Base-by-base conservation (phyloP, 2,888 invertebrate species). In the Xestia c-nigrum region DNA sequence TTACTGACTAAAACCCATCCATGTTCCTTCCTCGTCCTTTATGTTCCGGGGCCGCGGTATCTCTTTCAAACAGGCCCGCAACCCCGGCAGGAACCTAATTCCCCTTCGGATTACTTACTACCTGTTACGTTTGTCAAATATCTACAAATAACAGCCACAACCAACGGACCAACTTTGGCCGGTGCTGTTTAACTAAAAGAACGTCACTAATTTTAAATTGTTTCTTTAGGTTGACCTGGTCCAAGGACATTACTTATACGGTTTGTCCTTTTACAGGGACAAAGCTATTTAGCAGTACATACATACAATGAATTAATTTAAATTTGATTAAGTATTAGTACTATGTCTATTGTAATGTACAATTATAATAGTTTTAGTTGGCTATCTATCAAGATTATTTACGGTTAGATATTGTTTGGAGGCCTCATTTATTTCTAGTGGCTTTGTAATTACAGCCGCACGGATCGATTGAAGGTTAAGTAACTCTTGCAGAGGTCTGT, bases 261-360 rank as follows among this genome's bases (percentile, higher is more conserved):
- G 40, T 0, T 19, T 9, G 50, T 68, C 83, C 82, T 64, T 68
- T 46, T 46, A 12, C 1, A 81, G 47, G 7, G 0, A 46, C 78
- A 55, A 43, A 40, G 3, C 24, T 1, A 57, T 59, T 68, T 21
- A 57, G 21, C 19, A 5, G 43, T 43, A 16, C 59, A 16, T 3
- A 61, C 43, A 71, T 74, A 84, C 55, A 71, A 81, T 78, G 67
- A 77, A 83, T 77, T 43, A 50, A 79, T 64, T 73, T 43, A 19
- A 64, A 79, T 82, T 67, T 38, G 1, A 47, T 59, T 43, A 21
- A 7, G 40, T 43, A n/a, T 64, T 7, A n/a, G 43, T 5, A n/a
- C 38, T 64, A 59, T 24, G 12, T n/a, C 50, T 43, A 76, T n/a
- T 64, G 24, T 57, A 40, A 57, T n/a, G 10, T 57, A 14, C 16